Percentiles rank a stretch among this genome's conserved stretches.
phyloP scores from a whole-genome alignment of 2,888 invertebrate species.

The Craniophora ligustri region DNA sequence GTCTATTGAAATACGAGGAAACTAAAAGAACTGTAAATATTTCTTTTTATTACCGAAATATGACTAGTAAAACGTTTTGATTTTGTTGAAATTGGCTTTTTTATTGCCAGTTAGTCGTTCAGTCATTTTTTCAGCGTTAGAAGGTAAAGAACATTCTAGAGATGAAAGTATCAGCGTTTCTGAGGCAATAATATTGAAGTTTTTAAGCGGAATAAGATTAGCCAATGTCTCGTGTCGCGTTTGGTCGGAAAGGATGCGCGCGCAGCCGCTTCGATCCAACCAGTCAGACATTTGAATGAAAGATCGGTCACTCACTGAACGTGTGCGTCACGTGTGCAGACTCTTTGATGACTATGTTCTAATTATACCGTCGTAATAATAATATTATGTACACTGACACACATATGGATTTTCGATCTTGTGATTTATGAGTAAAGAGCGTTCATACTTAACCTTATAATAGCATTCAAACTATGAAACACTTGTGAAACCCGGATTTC shows the following conservation, averaged over 20 bases:
- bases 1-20: conserved; percentile 12
- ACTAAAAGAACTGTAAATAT: conserved; percentile 23
- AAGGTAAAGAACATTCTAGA: conserved; percentile 6
- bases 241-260: conserved; percentile 71
- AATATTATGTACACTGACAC: conserved; percentile 19
- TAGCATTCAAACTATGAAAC: no score
- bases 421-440: not conserved
- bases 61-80: conserved; percentile 13
- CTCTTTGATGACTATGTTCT: conserved; percentile 39
- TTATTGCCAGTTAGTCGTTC: not conserved
- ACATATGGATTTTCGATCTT: not conserved
- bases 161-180: conserved; percentile 21
- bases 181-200: conserved; percentile 33
- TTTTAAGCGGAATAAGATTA: conserved; percentile 58
- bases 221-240: conserved; percentile 48
- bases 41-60: conserved; percentile 20
- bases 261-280: conserved; percentile 82
- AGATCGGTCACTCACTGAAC: conserved; percentile 70
- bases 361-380: conserved; percentile 24
- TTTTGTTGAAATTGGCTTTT: conserved; percentile 3
- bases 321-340: conserved; percentile 62
- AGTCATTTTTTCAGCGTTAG: conserved; percentile 1
- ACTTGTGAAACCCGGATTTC: no score
- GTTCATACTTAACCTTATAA: not conserved
- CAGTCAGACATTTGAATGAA: conserved; percentile 76